Base-by-base conservation (phyloP, 1,140 invertebrate species). In the Cryptotermes secundus region DNA sequence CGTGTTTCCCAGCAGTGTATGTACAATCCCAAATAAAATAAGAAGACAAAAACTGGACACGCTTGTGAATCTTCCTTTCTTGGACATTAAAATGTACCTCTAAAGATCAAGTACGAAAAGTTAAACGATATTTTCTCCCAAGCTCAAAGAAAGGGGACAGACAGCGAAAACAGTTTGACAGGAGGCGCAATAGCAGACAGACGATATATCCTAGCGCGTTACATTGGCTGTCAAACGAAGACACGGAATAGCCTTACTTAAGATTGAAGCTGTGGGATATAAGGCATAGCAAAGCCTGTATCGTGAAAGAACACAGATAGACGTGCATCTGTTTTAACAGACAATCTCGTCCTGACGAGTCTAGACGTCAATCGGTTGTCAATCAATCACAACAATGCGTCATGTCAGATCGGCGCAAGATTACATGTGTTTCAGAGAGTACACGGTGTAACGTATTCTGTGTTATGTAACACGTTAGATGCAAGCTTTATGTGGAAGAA, bases 311-410 rank as follows among this genome's bases (percentile, higher is more conserved):
- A 19, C 12, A 49, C 16, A 72, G 59, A n/a, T n/a, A 72, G 3
- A 72, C 59, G 22, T 16, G 45, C 45, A 72, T 72, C 31, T 72
- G 59, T 72, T 72, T 31, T 31, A 72, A 72, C 59, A 72, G 59
- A 72, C 59, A 72, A 72, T 31, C n/a, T 72, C 59, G 59, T 72
- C 59, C 59, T 72, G 59, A 31, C 59, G 10, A n/a, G n/a, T 26
- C 59, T 72, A n/a, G 26, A n/a, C 59, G 59, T 72, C 59, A 0
- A n/a, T 72, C 59, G 31, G 26, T 72, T 72, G 59, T 72, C 59
- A 72, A 72, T 72, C 59, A 72, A 72, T 72, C 59, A n/a, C 6
- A n/a, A 72, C 59, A 72, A 72, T 72, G n/a, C 59, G 59, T 31
- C 59, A 72, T 2, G 59, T 72, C n/a, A 72, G 59, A 72, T 72